Evolutionary conservation across 2,113 vertebrate species (phyloP).

Genomic region (Odontophorus gujanensis): DNA sequence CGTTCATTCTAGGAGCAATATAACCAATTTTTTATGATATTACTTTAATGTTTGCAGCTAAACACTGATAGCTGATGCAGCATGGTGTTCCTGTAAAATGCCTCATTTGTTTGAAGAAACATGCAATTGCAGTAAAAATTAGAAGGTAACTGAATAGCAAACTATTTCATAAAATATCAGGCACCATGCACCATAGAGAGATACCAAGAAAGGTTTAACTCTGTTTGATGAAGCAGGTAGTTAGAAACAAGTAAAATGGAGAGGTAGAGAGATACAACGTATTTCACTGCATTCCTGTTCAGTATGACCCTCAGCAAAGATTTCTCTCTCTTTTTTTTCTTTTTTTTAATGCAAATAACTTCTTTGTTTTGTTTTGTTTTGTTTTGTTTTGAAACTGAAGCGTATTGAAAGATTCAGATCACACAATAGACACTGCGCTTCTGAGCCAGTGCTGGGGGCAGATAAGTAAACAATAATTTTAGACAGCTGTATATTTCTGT

Average conservation of each 20-base stretch:
- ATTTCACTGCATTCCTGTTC: not conserved
- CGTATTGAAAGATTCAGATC: not conserved
- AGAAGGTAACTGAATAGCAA: not conserved
- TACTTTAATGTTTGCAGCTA: not conserved
- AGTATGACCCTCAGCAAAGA: not conserved
- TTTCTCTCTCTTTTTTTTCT: not conserved
- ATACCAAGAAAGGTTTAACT: not conserved
- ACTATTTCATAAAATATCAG: not conserved
- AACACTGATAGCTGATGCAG: not conserved
- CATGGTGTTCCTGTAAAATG: not conserved
- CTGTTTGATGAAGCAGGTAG: not conserved
- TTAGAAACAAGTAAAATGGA: not conserved
- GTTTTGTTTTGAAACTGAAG: not conserved
- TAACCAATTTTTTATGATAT: not conserved
- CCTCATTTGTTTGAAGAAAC: slow-evolving; percentile 19
- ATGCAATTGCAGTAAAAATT: not conserved
- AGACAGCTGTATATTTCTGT: not conserved
- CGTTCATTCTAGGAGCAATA: not conserved
- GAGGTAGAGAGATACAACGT: rapidly evolving
- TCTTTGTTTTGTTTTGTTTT: rapidly evolving
- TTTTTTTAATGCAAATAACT: not conserved
- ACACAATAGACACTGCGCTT: not conserved
- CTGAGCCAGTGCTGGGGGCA: not conserved
- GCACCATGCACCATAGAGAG: not conserved
- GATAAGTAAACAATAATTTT: not conserved